Conservation (phyloP, 1,140 invertebrate genomes). For the Berghia stephanieae region DNA sequence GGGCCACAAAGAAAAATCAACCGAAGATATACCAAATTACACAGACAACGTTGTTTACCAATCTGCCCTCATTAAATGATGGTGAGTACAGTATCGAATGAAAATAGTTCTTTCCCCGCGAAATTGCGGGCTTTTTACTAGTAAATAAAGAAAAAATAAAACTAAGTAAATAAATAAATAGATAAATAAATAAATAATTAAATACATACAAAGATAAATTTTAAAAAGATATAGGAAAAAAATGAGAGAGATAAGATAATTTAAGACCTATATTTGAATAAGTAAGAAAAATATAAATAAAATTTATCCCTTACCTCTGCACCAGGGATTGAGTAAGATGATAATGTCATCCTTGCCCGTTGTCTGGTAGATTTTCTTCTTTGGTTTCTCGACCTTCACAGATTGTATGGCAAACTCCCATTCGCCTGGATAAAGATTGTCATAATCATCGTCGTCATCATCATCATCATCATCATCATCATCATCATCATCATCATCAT, state of each 20-base stretch:
- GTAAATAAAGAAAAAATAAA: neutral
- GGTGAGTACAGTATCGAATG: no score
- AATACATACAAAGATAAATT: neutral
- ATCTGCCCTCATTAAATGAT: no score
- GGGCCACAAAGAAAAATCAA: no score
- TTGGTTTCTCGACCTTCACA: neutral
- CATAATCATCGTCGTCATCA: no score
- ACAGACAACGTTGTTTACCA: no score
- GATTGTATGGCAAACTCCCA: neutral
- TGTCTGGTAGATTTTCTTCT: neutral
- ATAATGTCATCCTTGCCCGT: neutral
- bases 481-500: conserved; percentile 34
- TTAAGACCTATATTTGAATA: no score
- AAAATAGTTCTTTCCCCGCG: no score
- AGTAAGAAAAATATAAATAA: neutral
- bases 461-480: conserved; percentile 40
- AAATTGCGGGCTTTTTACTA: no score
- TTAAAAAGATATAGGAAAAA: neutral
- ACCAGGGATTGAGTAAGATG: conserved; percentile 9
- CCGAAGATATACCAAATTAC: no score
- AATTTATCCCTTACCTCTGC: neutral
- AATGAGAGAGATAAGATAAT: neutral
- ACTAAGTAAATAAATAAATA: no score
- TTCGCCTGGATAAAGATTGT: no score
- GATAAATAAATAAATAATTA: no score